phyloP scores from a whole-genome alignment of 1,140 invertebrate genomes.

The Euwallacea fornicatus region DNA sequence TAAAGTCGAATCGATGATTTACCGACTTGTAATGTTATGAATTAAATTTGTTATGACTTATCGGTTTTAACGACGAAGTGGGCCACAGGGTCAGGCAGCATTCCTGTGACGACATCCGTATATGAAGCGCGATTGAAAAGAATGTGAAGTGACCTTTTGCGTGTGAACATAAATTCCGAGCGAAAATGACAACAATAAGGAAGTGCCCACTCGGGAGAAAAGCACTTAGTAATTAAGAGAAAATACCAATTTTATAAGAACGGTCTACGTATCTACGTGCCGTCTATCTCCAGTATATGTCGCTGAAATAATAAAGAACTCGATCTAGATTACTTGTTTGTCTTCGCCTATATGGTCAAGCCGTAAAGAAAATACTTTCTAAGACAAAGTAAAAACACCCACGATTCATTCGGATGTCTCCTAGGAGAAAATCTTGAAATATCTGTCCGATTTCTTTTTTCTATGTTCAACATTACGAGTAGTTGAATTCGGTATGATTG shows the following conservation, averaged over 20 bases:
- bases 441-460: conserved; percentile 25
- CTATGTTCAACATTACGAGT: background rate
- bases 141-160: too few relatives aligned
- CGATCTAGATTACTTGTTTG: conserved; percentile 37
- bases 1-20: too few relatives aligned
- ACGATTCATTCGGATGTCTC: conserved; percentile 37
- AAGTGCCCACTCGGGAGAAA: conserved; percentile 3
- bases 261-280: conserved; percentile 5
- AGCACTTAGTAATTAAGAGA: conserved; percentile 35
- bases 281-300: conserved; percentile 25
- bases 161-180: too few relatives aligned
- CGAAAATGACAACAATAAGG: conserved; percentile 5
- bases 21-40: too few relatives aligned
- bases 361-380: conserved; percentile 44
- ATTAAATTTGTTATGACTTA: too few relatives aligned
- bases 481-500: too few relatives aligned
- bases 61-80: too few relatives aligned
- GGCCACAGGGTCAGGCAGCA: too few relatives aligned
- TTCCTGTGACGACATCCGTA: too few relatives aligned
- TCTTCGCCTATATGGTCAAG: conserved; percentile 38
- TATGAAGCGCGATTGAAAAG: too few relatives aligned
- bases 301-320: conserved; percentile 32
- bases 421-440: conserved; percentile 19
- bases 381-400: conserved; percentile 46
- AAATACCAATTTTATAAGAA: conserved; percentile 35